Evolutionary conservation across 1,140 invertebrate species (phyloP), one percentile per base, ranked within the genome.

Genomic region (Brachionus plicatilis): DNA sequence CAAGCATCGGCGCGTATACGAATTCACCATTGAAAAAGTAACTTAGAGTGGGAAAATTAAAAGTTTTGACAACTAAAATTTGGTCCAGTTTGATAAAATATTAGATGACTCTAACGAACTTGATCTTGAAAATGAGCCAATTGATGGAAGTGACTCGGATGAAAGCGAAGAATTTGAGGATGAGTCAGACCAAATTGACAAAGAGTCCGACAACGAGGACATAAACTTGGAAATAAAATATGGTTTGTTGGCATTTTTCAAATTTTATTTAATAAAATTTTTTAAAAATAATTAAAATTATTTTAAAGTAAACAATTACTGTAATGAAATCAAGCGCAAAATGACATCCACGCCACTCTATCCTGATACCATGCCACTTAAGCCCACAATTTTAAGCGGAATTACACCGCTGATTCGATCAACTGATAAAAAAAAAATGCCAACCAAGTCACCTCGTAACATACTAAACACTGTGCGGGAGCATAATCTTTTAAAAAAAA

Each of bases 401-500:
- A 76, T 76, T 3, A 53, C 72, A 12, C 72, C 72, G 27, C 50
- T 76, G 29, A 24, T 50, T 2, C 8, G 27, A 50, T 27, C 72
- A 3, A 75, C 20, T 17, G 37, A 45, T 37, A 75, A 75, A 33
- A 33, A 68, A 14, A 33, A 68, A 68, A 27, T 14, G 27, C 66
- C 29, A 68, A 1, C n/a, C 0, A 68, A 68, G 24, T 14, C 12
- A 41, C n/a, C 68, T 5, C 29, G 20, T 50, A 47, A 14, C 45
- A 76, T 76, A 11, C 27, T 76, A 3, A 76, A 47, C 14, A 50
- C 20, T 50, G 72, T 76, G 0, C 20, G 27, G 3, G 45, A 76
- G 17, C 24, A n/a, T 27, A 76, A 76, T 76, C 72, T 37, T 12
- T 27, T 76, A 12, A 76, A 76, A n/a, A 76, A 76, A 50, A 76